Evolutionary conservation across 2,797 vertebrate species (phyloP), one percentile per base, ranked within the genome.

Genomic region (Lindbergichthys nudifrons): DNA sequence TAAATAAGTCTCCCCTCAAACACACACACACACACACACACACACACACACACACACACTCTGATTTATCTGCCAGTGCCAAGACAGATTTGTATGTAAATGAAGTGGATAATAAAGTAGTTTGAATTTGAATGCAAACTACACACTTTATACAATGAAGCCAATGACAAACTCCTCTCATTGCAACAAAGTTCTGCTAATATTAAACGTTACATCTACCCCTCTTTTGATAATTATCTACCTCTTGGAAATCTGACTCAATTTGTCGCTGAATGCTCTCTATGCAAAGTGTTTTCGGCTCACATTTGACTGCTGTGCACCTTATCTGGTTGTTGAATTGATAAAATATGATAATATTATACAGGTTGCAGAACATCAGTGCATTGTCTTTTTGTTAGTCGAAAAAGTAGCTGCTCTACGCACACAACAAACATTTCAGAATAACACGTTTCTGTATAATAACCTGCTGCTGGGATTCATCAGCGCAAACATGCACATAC

Each of bases 231-330:
- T 16, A 19, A 6, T 47, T 46, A 39, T 21, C 2, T 10, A 19
- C 10, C 43, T 11, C 23, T 57, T 30, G 51, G 23, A 47, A 76
- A 53, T 67, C 30, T 68, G 46, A 57, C 67, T 80, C 65, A 75
- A 70, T 83, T 77, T 84, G 70, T 66, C 70, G 72, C 86, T 76
- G 62, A 36, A 53, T 67, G 79, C 77, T 79, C 53, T 84, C n/a
- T 75, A 30, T 78, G 73, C 60, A 70, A 42, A 50, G 65, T 42
- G 69, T 75, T 65, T 72, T 69, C 62, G n/a, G 12, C 67, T 84
- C 57, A 78, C 39, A 73, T 72, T 43, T 39, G 57, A 70, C 19
- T 43, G 45, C 19, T 80, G 30, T 57, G 59, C 46, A 42, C 70
- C 43, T 65, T 76, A 53, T 81, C 79, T 62, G 52, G 46, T 52